Conservation (phyloP, 2,797 vertebrate species). For the Coreius guichenoti region DNA sequence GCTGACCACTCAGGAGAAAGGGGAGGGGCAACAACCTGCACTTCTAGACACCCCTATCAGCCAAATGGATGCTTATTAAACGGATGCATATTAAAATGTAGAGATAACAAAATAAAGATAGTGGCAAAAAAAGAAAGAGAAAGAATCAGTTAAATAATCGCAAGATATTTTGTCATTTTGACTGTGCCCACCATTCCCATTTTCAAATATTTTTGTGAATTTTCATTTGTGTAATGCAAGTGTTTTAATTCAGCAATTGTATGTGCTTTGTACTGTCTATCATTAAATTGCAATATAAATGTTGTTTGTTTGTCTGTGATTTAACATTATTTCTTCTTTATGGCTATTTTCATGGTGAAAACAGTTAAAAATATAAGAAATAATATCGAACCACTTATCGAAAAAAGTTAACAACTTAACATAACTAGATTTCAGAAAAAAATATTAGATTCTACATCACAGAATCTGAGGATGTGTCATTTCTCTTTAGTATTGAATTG, state of each 20-base stretch:
- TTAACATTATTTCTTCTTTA: neutral
- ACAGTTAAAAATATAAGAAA: neutral
- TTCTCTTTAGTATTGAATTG: neutral
- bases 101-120: neutral
- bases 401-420: neutral
- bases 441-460: neutral
- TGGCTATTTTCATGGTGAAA: neutral
- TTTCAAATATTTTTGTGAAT: neutral
- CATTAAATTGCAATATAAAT: neutral
- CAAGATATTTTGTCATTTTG: neutral
- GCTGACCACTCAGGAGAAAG: slow-evolving; percentile 66
- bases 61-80: neutral
- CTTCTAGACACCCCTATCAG: neutral
- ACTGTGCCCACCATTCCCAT: neutral
- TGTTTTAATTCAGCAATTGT: neutral
- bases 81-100: neutral
- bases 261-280: neutral
- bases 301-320: neutral
- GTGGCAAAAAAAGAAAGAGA: neutral
- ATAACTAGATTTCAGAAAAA: neutral
- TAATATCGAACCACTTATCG: neutral
- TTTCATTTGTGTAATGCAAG: neutral
- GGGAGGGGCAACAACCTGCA: slow-evolving; percentile 15
- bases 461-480: neutral
- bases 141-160: neutral